Percentiles rank a stretch among this genome's conserved stretches.
phyloP scores from a whole-genome alignment of 1,140 invertebrate genomes.

The Trichomalopsis sarcophagae region DNA sequence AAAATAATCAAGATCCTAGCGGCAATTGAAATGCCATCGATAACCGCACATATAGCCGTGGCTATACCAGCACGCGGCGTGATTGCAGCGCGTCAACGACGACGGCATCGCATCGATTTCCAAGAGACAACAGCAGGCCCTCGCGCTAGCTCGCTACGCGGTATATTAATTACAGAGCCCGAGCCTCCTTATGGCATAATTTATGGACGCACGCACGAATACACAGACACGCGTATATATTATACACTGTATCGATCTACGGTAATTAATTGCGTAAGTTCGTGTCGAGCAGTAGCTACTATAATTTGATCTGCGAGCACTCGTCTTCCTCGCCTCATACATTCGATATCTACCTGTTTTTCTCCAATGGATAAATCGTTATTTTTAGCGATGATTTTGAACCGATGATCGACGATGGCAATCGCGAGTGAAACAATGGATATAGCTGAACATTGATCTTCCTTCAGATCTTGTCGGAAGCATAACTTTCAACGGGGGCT shows the following conservation, averaged over 20 bases:
- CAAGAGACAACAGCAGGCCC: constrained; percentile 22
- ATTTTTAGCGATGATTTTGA: no score
- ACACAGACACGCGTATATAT: neutral
- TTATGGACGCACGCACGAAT: constrained; percentile 10
- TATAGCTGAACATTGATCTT: no score
- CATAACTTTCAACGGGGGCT: neutral
- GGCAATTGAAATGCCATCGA: constrained; percentile 25
- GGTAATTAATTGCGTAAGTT: constrained; percentile 29
- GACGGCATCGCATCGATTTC: constrained; percentile 28
- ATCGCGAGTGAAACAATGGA: no score
- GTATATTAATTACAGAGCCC: constrained; percentile 41
- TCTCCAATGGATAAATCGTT: no score
- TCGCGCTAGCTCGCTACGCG: neutral
- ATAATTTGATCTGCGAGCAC: neutral
- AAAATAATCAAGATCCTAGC: neutral
- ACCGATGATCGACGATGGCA: no score
- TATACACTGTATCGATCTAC: neutral
- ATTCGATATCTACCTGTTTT: neutral
- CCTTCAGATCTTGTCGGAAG: neutral
- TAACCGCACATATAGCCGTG: neutral
- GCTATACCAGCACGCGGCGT: neutral
- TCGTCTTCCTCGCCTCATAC: neutral
- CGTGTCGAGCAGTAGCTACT: constrained; percentile 5
- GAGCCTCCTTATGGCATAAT: constrained; percentile 37
- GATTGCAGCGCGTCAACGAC: neutral